Evolutionary conservation across 2,113 vertebrate species (phyloP).

Genomic region (Phalacrocorax pelagicus): DNA sequence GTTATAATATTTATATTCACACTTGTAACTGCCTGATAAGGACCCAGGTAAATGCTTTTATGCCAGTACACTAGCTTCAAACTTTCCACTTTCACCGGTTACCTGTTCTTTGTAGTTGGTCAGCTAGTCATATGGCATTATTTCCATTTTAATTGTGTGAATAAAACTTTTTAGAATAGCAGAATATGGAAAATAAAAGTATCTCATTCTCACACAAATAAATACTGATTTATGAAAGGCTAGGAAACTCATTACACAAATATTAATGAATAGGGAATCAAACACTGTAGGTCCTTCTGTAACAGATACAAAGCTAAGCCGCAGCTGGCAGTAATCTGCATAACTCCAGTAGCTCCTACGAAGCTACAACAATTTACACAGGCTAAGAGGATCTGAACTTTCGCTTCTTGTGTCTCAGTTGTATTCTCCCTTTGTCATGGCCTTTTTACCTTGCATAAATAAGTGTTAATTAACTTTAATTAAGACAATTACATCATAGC

Average conservation of each 20-base stretch:
- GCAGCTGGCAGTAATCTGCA: background rate
- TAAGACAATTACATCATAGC: background rate
- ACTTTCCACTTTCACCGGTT: background rate
- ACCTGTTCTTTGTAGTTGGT: background rate
- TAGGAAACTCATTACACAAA: background rate
- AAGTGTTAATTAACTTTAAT: constrained; percentile 39
- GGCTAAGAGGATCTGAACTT: constrained; percentile 17
- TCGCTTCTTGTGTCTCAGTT: constrained; percentile 8
- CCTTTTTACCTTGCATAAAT: constrained; percentile 55
- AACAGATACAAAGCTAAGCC: background rate
- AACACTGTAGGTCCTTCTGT: background rate
- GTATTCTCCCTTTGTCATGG: constrained; percentile 4
- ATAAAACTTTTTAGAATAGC: background rate
- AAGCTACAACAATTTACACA: background rate
- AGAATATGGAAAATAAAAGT: background rate
- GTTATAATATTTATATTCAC: background rate
- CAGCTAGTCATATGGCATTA: background rate
- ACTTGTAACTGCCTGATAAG: background rate
- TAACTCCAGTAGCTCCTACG: background rate
- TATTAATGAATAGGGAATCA: background rate
- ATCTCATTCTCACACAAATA: background rate
- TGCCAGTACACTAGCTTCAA: background rate
- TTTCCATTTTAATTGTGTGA: background rate
- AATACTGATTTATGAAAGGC: background rate
- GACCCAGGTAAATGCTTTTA: background rate